phyloP scores from a whole-genome alignment of 1,140 invertebrate species.

The Laupala kohalensis region DNA sequence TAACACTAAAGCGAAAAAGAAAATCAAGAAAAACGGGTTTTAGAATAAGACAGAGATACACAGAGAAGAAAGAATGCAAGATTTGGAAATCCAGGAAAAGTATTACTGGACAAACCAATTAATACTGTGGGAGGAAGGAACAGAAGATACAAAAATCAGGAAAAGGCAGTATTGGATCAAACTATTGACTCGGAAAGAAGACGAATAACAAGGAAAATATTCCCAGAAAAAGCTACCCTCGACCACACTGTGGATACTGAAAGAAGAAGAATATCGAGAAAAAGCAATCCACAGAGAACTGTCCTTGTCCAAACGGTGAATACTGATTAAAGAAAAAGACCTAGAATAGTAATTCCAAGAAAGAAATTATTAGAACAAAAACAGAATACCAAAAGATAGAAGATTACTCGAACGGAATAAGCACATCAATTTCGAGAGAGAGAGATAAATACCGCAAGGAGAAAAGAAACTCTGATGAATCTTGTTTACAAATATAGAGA shows the following conservation, averaged over 20 bases:
- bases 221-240: background rate
- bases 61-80: too few species aligned
- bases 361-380: background rate
- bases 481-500: background rate
- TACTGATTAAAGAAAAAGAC: too few species aligned
- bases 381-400: background rate
- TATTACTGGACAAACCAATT: too few species aligned
- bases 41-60: too few species aligned
- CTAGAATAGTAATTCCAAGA: rapidly evolving
- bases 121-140: too few species aligned
- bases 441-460: background rate
- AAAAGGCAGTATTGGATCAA: background rate
- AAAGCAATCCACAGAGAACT: too few species aligned
- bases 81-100: too few species aligned
- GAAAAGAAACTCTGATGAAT: background rate
- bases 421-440: background rate
- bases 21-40: too few species aligned
- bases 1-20: too few species aligned
- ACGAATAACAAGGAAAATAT: background rate
- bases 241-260: background rate
- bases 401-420: background rate
- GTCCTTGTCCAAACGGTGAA: too few species aligned
- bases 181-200: background rate
- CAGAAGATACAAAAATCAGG: background rate
- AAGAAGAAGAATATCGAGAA: background rate